Percentiles rank a stretch among this genome's conserved stretches.
phyloP scores from a whole-genome alignment of 2,113 vertebrate genomes.

The Zosterops borbonicus region DNA sequence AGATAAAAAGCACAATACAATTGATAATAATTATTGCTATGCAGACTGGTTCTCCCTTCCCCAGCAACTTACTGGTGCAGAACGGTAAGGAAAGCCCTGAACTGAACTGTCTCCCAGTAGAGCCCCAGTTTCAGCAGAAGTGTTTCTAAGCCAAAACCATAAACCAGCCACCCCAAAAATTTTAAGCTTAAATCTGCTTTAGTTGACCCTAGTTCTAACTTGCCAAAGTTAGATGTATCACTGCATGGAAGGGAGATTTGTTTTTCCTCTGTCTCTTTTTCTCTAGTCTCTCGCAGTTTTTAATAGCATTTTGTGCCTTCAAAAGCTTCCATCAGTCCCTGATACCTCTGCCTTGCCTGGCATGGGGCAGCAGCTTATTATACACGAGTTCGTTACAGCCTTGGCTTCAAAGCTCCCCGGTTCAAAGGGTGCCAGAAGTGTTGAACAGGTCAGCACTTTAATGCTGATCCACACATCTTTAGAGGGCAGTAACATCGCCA shows the following conservation, averaged over 20 bases:
- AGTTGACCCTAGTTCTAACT: conserved; percentile 5
- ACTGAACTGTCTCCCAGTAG: neutral
- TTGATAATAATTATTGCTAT: conserved; percentile 70
- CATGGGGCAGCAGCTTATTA: conserved; percentile 69
- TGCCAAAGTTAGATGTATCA: neutral
- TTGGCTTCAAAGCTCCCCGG: conserved; percentile 43
- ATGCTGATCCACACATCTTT: conserved; percentile 59
- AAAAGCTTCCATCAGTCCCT: conserved; percentile 58
- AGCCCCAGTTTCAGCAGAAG: neutral
- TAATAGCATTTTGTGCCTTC: conserved; percentile 58
- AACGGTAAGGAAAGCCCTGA: conserved; percentile 7
- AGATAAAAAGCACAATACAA: conserved; percentile 70
- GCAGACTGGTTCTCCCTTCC: conserved; percentile 47
- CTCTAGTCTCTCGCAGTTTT: conserved; percentile 26
- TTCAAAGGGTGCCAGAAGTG: conserved; percentile 64
- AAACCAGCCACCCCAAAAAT: neutral
- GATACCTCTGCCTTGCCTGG: conserved; percentile 46
- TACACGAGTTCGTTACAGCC: conserved; percentile 64
- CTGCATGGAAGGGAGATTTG: conserved; percentile 13
- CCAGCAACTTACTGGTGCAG: conserved; percentile 25
- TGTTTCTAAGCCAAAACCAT: neutral
- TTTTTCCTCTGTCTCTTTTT: conserved; percentile 27
- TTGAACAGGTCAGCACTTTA: conserved; percentile 61
- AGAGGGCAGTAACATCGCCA: conserved; percentile 49
- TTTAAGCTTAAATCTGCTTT: neutral